Percentiles rank a stretch among this genome's conserved stretches.
Evolutionary conservation across 2,888 invertebrate genomes (phyloP).

Genomic region (Coenonympha glycerion): DNA sequence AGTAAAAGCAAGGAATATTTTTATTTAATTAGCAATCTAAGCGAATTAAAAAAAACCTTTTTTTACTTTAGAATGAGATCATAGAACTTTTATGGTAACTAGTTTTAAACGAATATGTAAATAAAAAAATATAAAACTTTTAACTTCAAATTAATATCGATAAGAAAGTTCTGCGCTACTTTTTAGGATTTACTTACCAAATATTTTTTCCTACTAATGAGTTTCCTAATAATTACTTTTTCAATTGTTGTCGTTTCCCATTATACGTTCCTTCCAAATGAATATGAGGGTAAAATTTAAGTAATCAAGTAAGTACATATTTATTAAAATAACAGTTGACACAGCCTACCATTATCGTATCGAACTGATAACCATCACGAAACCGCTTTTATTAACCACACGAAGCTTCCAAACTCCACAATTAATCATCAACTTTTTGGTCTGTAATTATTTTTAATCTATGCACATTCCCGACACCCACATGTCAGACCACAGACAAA

Average conservation of each 20-base stretch:
- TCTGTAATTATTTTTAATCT: conserved; percentile 33
- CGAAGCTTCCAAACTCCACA: conserved; percentile 7
- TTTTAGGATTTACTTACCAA: background rate
- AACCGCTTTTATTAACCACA: conserved; percentile 8
- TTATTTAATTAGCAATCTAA: too few relatives aligned
- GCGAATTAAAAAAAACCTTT: too few relatives aligned
- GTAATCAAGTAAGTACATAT: background rate
- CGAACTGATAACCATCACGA: conserved; percentile 8
- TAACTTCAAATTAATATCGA: too few relatives aligned
- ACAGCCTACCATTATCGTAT: conserved; percentile 12
- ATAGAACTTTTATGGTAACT: too few relatives aligned
- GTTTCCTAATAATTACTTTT: too few relatives aligned
- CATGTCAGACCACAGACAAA: conserved; percentile 28
- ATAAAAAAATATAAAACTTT: too few relatives aligned
- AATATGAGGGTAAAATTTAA: conserved; percentile 8
- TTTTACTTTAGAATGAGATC: too few relatives aligned
- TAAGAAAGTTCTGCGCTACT: too few relatives aligned
- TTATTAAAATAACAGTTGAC: conserved; percentile 3
- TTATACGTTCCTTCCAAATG: background rate
- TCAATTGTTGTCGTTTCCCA: too few relatives aligned
- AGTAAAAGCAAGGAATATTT: too few relatives aligned
- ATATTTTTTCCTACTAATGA: background rate
- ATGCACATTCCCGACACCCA: conserved; percentile 34
- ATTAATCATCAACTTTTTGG: conserved; percentile 21
- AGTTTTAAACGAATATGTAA: too few relatives aligned